Percentiles rank a stretch among this genome's conserved stretches.
phyloP scores from a whole-genome alignment of 2,888 invertebrate genomes.

The Drosophila atripex region DNA sequence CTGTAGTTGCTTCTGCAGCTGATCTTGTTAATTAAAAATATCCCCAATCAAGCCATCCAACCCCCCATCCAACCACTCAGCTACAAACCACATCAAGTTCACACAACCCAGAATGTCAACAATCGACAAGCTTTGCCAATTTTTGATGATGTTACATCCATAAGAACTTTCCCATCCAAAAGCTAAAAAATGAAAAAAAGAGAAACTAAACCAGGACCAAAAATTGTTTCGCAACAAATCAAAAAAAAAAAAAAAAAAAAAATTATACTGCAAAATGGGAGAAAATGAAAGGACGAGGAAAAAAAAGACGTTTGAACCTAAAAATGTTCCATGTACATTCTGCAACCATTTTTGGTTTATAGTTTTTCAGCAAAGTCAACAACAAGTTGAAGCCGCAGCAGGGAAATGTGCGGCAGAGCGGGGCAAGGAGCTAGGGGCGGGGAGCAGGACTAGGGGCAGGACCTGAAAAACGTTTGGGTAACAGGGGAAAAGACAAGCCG shows the following conservation, averaged over 20 bases:
- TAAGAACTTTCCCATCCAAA: slow-evolving; percentile 23
- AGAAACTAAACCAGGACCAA: slow-evolving; percentile 33
- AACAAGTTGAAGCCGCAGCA: slow-evolving; percentile 64
- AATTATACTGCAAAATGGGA: slow-evolving; percentile 28
- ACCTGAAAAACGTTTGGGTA: slow-evolving; percentile 22
- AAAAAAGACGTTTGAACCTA: slow-evolving; percentile 22
- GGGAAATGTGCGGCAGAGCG: slow-evolving; percentile 20
- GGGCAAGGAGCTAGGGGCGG: neutral
- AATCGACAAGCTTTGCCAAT: slow-evolving; percentile 60
- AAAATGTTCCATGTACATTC: slow-evolving; percentile 46
- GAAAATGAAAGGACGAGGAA: slow-evolving; percentile 20
- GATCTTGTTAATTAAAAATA: slow-evolving; percentile 48
- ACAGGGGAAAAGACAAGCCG: slow-evolving; percentile 29
- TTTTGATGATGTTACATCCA: slow-evolving; percentile 51
- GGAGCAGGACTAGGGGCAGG: neutral
- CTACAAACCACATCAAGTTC: slow-evolving; percentile 50
- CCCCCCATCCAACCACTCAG: slow-evolving; percentile 16
- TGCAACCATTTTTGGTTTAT: slow-evolving; percentile 45
- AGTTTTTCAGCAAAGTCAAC: slow-evolving; percentile 53
- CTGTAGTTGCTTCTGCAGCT: slow-evolving; percentile 18
- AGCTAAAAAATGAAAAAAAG: neutral
- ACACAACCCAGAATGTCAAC: slow-evolving; percentile 63
- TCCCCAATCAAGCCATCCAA: slow-evolving; percentile 30
- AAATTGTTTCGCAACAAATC: slow-evolving; percentile 69
- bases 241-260: slow-evolving; percentile 50